Evolutionary conservation across 2,797 vertebrate species (phyloP), one percentile per base, ranked within the genome.

Genomic region (Onychomys leucogaster): DNA sequence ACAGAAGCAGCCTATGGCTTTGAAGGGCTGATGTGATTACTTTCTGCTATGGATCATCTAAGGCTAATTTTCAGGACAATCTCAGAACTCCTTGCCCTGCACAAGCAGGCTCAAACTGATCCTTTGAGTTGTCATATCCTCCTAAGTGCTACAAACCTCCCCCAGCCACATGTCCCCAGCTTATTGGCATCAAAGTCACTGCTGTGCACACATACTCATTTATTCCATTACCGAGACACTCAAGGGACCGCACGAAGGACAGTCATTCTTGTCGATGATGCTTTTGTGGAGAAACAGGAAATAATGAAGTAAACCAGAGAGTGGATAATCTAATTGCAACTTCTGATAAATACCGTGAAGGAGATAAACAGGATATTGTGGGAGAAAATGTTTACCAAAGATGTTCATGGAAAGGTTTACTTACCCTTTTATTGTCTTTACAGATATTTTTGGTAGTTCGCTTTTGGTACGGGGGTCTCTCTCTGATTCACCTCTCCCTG

Each of bases 281-380:
- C 23, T 90, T 93, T 88, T 67, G 13, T 61, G 61, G 49, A 92
- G 59, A 94, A 71, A 63, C 8, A 82, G 82, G 77, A 94, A 90
- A 92, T 65, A 96, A 93, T 85, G 71, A 92, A 92, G 43, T 25
- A 93, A 93, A 49, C 27, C 55, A 89, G 81, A 95, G 65, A 91
- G 86, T 23, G n/a, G 55, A 73, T 88, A 91, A 93, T 82, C 84
- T 90, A 95, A 85, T 96, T 93, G 55, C 73, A 16, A 73, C 25
- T 94, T 59, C 16, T 23, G 61, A 10, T 82, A 69, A 89, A 71
- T 91, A 34, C 21, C 78, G 23, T 21, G 32, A 86, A 91, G 71
- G 43, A 91, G 95, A 97, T 78, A 91, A 82, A 85, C 32, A 95
- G 82, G 69, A 82, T 43, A 43, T 25, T n/a, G 9, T 61, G n/a